phyloP scores from a whole-genome alignment of 2,113 vertebrate genomes.

The Cynopterus brachyotis region DNA sequence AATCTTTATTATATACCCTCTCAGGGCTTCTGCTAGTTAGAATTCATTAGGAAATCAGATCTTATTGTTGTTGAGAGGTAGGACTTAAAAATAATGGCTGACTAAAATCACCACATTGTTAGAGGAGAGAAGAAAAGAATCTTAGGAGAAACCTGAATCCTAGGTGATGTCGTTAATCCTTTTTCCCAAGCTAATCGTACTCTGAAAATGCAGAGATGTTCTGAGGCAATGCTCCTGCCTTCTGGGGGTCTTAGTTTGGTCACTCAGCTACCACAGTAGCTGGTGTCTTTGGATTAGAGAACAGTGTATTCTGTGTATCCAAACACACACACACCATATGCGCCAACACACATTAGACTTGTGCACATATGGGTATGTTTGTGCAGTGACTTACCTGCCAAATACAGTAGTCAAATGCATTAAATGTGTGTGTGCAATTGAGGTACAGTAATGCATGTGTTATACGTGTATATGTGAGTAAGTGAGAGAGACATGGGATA shows the following conservation, averaged over 20 bases:
- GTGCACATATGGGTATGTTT: not conserved
- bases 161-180: not conserved
- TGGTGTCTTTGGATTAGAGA: not conserved
- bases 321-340: not conserved
- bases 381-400: not conserved
- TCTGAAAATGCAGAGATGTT: not conserved
- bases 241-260: not conserved
- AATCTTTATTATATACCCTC: not conserved
- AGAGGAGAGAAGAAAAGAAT: not conserved
- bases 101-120: not conserved
- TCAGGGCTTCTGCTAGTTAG: not conserved
- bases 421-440: not conserved
- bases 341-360: not conserved
- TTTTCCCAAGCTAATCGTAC: not conserved
- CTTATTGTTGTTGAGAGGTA: not conserved
- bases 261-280: not conserved
- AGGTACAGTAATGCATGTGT: not conserved
- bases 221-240: not conserved
- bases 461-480: not conserved
- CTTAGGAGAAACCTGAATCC: not conserved
- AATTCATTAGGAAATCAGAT: slow-evolving; percentile 13
- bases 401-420: not conserved
- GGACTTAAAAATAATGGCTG: not conserved
- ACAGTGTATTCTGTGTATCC: not conserved
- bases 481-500: not conserved